These are phyloP conservation scores for Drosophila recens DNA, from an alignment of 2,888 invertebrate genomes.

Conservation along the genomic window DNA sequence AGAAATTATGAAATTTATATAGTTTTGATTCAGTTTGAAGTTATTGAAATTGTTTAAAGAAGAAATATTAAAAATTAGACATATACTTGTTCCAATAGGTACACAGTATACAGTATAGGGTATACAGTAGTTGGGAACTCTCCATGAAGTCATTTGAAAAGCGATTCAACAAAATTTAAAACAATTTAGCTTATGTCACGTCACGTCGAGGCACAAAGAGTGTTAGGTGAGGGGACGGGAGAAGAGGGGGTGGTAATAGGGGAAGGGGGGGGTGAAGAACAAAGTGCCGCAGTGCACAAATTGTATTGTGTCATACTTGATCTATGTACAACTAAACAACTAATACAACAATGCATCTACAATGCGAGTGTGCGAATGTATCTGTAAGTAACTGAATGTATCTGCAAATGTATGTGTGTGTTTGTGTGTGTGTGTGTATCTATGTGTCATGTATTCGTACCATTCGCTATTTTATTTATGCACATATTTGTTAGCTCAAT, in stretches of 20 bases:
- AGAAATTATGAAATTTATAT: not conserved
- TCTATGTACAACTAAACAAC: conserved; percentile 22
- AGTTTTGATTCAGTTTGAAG: not conserved
- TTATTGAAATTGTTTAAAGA: not conserved
- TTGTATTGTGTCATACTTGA: conserved; percentile 73
- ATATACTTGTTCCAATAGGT: not conserved
- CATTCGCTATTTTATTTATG: conserved; percentile 45
- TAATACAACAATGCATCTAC: not conserved
- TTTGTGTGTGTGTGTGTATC: too few species aligned
- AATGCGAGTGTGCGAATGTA: not conserved
- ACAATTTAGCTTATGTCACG: conserved; percentile 73
- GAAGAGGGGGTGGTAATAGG: not conserved
- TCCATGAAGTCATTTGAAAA: conserved; percentile 62
- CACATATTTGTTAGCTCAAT: conserved; percentile 63
- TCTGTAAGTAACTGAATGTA: not conserved
- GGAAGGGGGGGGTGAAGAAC: conserved; percentile 22
- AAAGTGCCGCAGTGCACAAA: conserved; percentile 64
- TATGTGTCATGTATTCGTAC: conserved; percentile 22
- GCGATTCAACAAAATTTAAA: conserved; percentile 74
- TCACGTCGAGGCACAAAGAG: conserved; percentile 9
- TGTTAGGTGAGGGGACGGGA: not conserved
- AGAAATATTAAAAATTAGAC: not conserved
- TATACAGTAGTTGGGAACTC: not conserved
- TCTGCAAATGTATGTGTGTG: conserved; percentile 1
- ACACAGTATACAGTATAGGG: too few species aligned